A percentile compares a stretch with the other conserved stretches of the same genome.
These are phyloP conservation scores for Atopsyche davidsoni DNA, from an alignment of 1,140 invertebrate genomes.

Conservation along the genomic window DNA sequence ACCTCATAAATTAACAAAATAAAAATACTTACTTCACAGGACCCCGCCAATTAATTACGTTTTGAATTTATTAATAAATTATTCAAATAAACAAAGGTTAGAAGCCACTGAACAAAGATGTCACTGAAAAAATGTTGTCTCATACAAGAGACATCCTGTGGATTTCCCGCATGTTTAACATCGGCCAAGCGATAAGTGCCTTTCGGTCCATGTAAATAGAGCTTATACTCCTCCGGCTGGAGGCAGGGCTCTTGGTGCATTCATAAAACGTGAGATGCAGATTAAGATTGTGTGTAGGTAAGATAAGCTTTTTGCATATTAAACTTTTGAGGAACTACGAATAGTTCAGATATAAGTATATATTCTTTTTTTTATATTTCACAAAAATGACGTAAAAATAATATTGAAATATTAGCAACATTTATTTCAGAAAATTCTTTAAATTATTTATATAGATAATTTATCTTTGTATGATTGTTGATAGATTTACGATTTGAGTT, in stretches of 20 bases:
- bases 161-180: no score
- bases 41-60: not conserved
- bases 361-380: not conserved
- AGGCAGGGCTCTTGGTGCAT: no score
- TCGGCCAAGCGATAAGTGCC: no score
- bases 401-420: not conserved
- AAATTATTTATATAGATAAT: not conserved
- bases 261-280: no score
- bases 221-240: no score
- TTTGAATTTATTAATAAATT: no score
- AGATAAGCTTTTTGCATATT: constrained; percentile 18
- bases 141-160: constrained; percentile 13
- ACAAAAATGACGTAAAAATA: not conserved
- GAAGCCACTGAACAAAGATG: constrained; percentile 24
- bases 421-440: not conserved
- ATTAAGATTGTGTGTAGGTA: constrained; percentile 6
- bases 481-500: no score
- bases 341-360: no score
- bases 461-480: no score
- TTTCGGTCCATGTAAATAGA: no score
- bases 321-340: no score
- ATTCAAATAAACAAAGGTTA: no score
- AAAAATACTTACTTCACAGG: not conserved
- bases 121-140: constrained; percentile 18
- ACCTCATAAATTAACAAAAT: constrained; percentile 1